phyloP scores from a whole-genome alignment of 2,888 invertebrate species.

The Nephrocerus scutellatus region DNA sequence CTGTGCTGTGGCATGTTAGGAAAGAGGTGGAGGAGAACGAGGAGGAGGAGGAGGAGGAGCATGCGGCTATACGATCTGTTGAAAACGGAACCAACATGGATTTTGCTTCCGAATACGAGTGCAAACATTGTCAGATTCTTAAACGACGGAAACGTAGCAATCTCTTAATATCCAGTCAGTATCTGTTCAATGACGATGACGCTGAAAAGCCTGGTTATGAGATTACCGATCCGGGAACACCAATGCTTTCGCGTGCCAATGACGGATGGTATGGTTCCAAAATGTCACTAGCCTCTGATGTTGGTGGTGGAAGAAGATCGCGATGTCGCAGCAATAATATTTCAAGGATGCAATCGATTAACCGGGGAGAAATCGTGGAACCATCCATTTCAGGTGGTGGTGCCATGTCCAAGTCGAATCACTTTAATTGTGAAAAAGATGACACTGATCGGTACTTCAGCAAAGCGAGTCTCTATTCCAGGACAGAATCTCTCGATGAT shows the following conservation, averaged over 20 bases:
- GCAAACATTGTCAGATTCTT: constrained; percentile 37
- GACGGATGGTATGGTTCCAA: constrained; percentile 45
- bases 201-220: constrained; percentile 58
- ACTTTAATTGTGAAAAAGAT: constrained; percentile 56
- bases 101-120: constrained; percentile 34
- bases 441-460: constrained; percentile 39
- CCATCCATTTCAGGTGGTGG: constrained; percentile 7
- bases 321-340: constrained; percentile 25
- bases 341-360: constrained; percentile 23
- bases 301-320: constrained; percentile 14
- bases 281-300: constrained; percentile 35
- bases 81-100: too few species aligned
- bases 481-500: constrained; percentile 26
- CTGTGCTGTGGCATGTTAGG: constrained; percentile 64
- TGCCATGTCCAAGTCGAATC: constrained; percentile 46
- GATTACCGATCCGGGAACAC: constrained; percentile 59
- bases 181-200: constrained; percentile 54
- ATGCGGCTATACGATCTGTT: too few species aligned
- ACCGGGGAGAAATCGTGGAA: constrained; percentile 1
- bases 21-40: constrained; percentile 38
- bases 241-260: constrained; percentile 55
- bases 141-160: constrained; percentile 34
- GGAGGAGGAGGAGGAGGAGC: constrained; percentile 4
- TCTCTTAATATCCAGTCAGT: constrained; percentile 43
- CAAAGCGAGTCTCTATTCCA: constrained; percentile 37